Conservation (phyloP, 2,888 invertebrate species). For the Sipha maydis region DNA sequence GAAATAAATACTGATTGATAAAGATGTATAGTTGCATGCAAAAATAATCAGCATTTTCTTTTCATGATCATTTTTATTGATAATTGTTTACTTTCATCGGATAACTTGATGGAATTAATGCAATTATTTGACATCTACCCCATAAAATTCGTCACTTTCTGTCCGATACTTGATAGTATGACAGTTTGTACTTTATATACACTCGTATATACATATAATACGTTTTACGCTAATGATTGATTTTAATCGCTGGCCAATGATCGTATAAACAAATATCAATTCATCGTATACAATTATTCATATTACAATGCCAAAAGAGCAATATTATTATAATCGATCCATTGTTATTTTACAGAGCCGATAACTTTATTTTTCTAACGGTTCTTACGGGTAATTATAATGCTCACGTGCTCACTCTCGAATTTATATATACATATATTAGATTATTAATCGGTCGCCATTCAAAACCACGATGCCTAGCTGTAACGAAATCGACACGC, state of each 20-base stretch:
- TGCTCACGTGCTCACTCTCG: neutral
- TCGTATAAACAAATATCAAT: neutral
- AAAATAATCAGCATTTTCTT: too few species aligned
- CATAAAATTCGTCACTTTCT: too few species aligned
- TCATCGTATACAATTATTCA: neutral
- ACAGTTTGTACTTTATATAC: too few species aligned
- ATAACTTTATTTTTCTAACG: neutral
- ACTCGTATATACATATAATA: too few species aligned
- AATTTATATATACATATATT: neutral
- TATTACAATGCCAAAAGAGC: neutral
- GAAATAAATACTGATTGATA: too few species aligned
- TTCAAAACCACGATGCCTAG: neutral
- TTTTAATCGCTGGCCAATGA: neutral
- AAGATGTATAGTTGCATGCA: too few species aligned
- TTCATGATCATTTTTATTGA: too few species aligned
- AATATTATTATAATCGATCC: neutral
- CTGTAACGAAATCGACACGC: neutral
- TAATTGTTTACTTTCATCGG: too few species aligned
- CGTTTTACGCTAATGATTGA: neutral
- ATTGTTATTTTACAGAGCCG: neutral
- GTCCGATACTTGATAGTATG: too few species aligned
- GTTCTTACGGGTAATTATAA: neutral
- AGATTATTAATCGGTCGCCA: neutral
- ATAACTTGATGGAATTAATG: too few species aligned
- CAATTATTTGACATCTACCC: too few species aligned